Evolutionary conservation across 2,888 invertebrate species (phyloP), one percentile per base, ranked within the genome.

Genomic region (Timandra comae): DNA sequence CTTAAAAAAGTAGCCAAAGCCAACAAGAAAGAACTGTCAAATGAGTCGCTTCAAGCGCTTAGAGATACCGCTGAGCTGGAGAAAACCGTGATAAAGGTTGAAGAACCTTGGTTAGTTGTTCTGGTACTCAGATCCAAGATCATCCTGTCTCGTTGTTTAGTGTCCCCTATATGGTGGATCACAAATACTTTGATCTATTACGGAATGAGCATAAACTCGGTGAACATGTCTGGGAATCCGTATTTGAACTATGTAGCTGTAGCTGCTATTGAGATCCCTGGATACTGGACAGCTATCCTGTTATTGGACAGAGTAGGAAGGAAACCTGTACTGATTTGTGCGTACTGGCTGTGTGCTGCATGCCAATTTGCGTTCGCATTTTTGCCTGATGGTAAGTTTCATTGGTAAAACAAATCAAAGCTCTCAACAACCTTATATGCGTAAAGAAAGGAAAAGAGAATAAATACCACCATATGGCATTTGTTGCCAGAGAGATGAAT

Each of bases 151-250:
- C 56, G 84, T 9, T 80, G 80, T 43, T 20, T 63, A 3, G 71
- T 80, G 3, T 69, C 78, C 0, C 82, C 90, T 1, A 84, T 91
- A 38, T 91, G 90, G 76, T 91, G 91, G 91, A 86, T 91, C 9
- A 89, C 91, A 0, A 91, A 89, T 46, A 89, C 91, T 0, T 87
- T 92, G 38, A 88, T 92, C 3, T 93, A 91, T 66, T 92, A 91
- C 50, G 92, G 92, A 0, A 79, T 93, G 62, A 89, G 89, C 2
- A 78, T 92, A 25, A 91, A 91, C 57, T 88, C 92, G 0, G 91
- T 91, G 4, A 87, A 89, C 21, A 69, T 93, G 37, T 88, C 88
- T 1, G 91, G 91, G 1, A 90, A 92, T 56, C 76, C 86, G 25
- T 92, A 91, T 60, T 38, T 90, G 26, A 92, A 92, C 68, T 92